Conservation (phyloP, 2,888 invertebrate species). For the Empis livida region DNA sequence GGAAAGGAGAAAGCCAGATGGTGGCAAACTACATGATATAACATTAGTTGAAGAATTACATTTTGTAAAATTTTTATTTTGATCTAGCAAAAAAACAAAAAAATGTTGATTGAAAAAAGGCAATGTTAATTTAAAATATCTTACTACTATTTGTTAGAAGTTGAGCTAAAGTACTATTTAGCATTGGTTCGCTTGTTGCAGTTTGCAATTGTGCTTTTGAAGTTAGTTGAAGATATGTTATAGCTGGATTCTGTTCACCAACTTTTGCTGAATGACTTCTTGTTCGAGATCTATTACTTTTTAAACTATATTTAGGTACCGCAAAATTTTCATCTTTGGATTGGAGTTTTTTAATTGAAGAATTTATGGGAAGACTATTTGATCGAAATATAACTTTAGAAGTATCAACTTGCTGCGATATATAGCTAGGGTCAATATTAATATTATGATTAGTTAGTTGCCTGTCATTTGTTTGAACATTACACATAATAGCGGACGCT, state of each 20-base stretch:
- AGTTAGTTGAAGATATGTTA: neutral
- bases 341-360: slow-evolving; percentile 36
- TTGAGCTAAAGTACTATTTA: slow-evolving; percentile 70
- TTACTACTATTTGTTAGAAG: slow-evolving; percentile 46
- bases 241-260: slow-evolving; percentile 12
- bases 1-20: slow-evolving; percentile 1
- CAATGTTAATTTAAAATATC: neutral
- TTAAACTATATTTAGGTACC: slow-evolving; percentile 27
- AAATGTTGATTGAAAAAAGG: neutral
- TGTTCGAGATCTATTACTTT: slow-evolving; percentile 9
- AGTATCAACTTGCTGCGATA: slow-evolving; percentile 14
- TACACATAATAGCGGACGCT: slow-evolving; percentile 6
- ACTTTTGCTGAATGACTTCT: slow-evolving; percentile 17
- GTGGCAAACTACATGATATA: slow-evolving; percentile 4
- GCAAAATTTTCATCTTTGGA: slow-evolving; percentile 27
- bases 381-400: slow-evolving; percentile 45
- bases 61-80: neutral
- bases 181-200: slow-evolving; percentile 63
- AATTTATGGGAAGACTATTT: slow-evolving; percentile 47
- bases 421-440: slow-evolving; percentile 2
- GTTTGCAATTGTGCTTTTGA: slow-evolving; percentile 50
- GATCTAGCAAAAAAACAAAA: too few relatives aligned
- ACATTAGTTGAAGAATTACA: slow-evolving; percentile 3
- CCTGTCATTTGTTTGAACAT: slow-evolving; percentile 5
- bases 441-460: neutral